Base-by-base conservation (phyloP, 2,888 invertebrate genomes). In the Himalopsyche japonica region DNA sequence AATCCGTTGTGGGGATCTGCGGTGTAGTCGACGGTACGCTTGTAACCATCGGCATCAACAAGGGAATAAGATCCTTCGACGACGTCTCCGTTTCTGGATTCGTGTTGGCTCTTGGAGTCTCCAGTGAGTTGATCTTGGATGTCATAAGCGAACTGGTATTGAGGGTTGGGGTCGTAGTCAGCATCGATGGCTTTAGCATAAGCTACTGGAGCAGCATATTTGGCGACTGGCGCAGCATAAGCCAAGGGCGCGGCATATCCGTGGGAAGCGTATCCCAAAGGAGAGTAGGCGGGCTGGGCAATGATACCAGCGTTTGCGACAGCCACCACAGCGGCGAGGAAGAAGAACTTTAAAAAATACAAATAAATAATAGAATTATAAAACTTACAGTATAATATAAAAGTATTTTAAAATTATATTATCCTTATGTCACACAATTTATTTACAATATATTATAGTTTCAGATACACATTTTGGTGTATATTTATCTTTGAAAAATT, bases 121-220 rank as follows among this genome's bases (percentile, higher is more conserved):
- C 95, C 95, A 87, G 95, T 95, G 32, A 95, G 88, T 80, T 93
- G 92, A 89, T 95, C 95, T 88, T 95, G 94, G 86, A 95, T 94
- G 88, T 94, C 94, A 89, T 95, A 95, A 57, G 94, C 94, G 89
- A 93, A 95, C 37, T 94, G 93, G 88, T 95, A 95, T 89, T 94
- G 94, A 8, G 95, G 95, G 88, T 93, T 93, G 3, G 94, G 93
- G 88, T 94, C 94, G 89, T 93, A 93, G 70, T 93, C 93, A 24
- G 93, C 93, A 10, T 93, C 92, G 0, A 64, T 77, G 47, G 80
- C 77, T n/a, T 81, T 81, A 27, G 84, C 84, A 6, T 76, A 57
- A 47, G 87, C 85, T 32, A 83, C 85, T 49, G 82, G 82, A 27
- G 86, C 81, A 20, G 87, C 85, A 76, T 82, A 82, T 43, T 81